Percentiles rank a stretch among this genome's conserved stretches.
Conservation (phyloP, 2,888 invertebrate genomes). For the Thymelicus acteon region DNA sequence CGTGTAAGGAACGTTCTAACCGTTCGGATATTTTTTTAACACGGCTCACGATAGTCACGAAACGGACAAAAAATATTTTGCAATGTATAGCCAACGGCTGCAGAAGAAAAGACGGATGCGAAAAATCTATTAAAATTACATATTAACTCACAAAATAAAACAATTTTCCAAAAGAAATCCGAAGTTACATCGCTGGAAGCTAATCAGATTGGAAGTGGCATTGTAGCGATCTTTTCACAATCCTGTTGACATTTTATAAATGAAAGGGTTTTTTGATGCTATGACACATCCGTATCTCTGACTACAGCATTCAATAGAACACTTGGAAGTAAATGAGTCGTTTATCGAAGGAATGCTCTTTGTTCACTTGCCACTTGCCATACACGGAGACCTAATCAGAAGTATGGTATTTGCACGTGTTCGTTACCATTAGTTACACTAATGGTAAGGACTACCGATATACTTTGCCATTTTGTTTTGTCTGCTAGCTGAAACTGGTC, state of each 20-base stretch:
- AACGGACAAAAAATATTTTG: slow-evolving; percentile 7
- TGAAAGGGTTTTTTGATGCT: neutral
- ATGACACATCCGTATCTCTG: neutral
- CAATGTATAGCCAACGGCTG: neutral
- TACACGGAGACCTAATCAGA: slow-evolving; percentile 47
- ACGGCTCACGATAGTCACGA: slow-evolving; percentile 40
- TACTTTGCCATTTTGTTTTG: slow-evolving; percentile 4
- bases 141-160: too few relatives aligned
- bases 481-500: neutral
- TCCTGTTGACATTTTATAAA: too few relatives aligned
- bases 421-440: slow-evolving; percentile 5
- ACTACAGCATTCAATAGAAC: neutral
- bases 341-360: slow-evolving; percentile 47
- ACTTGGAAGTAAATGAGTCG: slow-evolving; percentile 10
- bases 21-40: slow-evolving; percentile 54
- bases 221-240: too few relatives aligned
- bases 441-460: slow-evolving; percentile 7
- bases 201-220: too few relatives aligned
- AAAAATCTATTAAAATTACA: too few relatives aligned
- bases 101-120: neutral
- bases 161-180: too few relatives aligned
- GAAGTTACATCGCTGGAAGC: too few relatives aligned
- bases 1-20: slow-evolving; percentile 50
- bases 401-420: slow-evolving; percentile 51
- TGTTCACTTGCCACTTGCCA: slow-evolving; percentile 45